Conservation (phyloP, 2,113 vertebrate species). For the Lagopus leucura region DNA sequence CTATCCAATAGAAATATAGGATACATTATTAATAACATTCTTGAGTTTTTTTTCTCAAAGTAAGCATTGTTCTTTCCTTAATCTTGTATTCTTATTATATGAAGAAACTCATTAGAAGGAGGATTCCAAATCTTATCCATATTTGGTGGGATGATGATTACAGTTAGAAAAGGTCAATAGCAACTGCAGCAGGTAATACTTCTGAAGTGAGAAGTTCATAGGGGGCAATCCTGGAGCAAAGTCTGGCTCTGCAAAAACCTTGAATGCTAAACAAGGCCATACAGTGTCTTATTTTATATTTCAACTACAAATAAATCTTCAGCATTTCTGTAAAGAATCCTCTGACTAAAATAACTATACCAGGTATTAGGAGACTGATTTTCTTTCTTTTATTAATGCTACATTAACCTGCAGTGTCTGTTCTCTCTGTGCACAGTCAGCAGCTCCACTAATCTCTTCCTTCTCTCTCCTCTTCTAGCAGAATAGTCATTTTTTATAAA, state of each 20-base stretch:
- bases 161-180: background rate
- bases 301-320: background rate
- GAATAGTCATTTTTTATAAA: slow-evolving; percentile 19
- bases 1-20: background rate
- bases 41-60: background rate
- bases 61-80: background rate
- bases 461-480: slow-evolving; percentile 16
- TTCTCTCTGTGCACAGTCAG: slow-evolving; percentile 62
- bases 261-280: slow-evolving; percentile 37
- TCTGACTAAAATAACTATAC: slow-evolving; percentile 55
- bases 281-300: slow-evolving; percentile 5
- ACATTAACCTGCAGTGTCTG: slow-evolving; percentile 77
- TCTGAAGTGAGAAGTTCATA: background rate
- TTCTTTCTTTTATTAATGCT: slow-evolving; percentile 65
- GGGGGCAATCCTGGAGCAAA: background rate
- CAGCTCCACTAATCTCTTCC: slow-evolving; percentile 63
- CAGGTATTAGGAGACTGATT: slow-evolving; percentile 66
- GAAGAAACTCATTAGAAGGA: background rate
- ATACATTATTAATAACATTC: background rate
- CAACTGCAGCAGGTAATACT: background rate
- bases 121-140: background rate
- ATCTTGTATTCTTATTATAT: background rate
- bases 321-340: slow-evolving; percentile 23
- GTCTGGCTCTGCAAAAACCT: background rate
- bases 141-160: rapidly evolving